Evolutionary conservation across 1,140 invertebrate species (phyloP).

Genomic region (Penaeus vannamei): DNA sequence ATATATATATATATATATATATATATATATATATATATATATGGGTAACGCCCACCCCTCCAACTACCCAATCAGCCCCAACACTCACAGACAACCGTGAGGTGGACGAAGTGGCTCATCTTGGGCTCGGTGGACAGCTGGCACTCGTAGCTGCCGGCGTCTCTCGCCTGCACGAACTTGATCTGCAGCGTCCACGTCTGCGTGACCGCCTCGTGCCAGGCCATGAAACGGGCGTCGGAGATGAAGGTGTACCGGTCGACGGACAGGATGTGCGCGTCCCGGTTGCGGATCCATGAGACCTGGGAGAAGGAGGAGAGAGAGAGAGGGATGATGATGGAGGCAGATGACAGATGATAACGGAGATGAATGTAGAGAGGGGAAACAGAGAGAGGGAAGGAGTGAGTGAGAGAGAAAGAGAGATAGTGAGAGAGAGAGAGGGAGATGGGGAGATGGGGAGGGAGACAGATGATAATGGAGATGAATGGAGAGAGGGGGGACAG

Average conservation of each 20-base stretch:
- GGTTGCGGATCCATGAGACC: conserved; percentile 88
- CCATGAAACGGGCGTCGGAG: conserved; percentile 86
- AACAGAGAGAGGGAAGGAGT: no score
- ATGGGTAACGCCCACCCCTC: no score
- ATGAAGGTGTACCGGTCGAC: conserved; percentile 78
- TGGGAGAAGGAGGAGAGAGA: neutral
- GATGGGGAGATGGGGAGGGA: no score
- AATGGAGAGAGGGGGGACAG: no score
- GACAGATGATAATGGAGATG: no score
- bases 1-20: no score
- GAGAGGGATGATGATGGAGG: no score
- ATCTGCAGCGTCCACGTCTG: conserved; percentile 74
- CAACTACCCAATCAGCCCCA: conserved; percentile 61
- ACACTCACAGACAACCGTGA: conserved; percentile 64
- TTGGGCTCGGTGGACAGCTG: conserved; percentile 68
- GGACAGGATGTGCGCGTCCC: conserved; percentile 86
- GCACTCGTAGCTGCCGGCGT: conserved; percentile 72
- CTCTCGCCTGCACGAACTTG: conserved; percentile 69
- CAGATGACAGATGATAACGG: no score
- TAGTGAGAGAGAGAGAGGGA: no score
- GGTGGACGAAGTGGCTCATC: conserved; percentile 57
- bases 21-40: no score
- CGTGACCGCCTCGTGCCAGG: conserved; percentile 71
- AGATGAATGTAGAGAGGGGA: no score
- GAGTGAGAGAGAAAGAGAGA: no score